Evolutionary conservation across 2,888 invertebrate species (phyloP), one percentile per base, ranked within the genome.

Genomic region (Dasypogon diadema): DNA sequence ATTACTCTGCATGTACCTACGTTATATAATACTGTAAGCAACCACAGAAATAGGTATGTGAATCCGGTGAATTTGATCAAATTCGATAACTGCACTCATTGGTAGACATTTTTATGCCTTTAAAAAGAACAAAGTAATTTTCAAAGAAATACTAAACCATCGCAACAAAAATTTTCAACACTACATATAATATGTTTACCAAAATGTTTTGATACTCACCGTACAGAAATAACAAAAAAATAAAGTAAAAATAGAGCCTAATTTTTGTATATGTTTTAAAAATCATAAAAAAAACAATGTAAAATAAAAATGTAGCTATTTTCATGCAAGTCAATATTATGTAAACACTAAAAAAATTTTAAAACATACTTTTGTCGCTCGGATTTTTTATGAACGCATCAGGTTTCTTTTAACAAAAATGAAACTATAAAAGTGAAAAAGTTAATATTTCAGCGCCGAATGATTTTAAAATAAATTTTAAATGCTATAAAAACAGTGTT

Each of bases 381-480:
- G 78, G 78, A 78, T 77, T 77, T 78, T 77, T 76, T 77, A 79
- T 76, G 78, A 79, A 79, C 79, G 77, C 79, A 79, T 78, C 79
- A 79, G 79, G 79, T 75, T 75, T 75, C 56, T 74, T 79, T 76
- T 77, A 79, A 79, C 76, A 79, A 79, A 79, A 79, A 79, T 76
- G 77, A 79, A 79, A 79, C 79, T 79, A 79, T 79, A 79, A 79
- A 77, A 79, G 79, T 78, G 78, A 79, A 79, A 79, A 79, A 78
- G 78, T 78, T 78, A 77, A 79, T 78, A 77, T 70, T 70, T 18
- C 65, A 46, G 70, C 70, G 70, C 70, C 70, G 70, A 70, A 48
- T 48, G 22, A 24, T 51, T 48, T 51, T 48, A n/a, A 48, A 68
- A 65, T 74, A 18, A 42, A 24, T 24, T 74, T 8, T 46, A 60